Conservation (phyloP, 2,888 invertebrate genomes). For the Flabesymbios commensalis region DNA sequence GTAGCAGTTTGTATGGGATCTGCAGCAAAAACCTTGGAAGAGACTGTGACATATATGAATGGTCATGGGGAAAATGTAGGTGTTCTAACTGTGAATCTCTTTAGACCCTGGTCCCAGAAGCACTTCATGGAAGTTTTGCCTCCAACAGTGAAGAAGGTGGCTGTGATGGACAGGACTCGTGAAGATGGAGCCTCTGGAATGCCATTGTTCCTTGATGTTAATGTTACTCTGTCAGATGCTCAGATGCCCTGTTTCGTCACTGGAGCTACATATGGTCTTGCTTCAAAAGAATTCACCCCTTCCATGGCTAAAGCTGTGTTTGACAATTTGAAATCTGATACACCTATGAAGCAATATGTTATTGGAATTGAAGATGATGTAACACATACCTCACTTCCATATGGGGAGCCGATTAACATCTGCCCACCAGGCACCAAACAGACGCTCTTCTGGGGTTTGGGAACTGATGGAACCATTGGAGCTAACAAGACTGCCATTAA, state of each 20-base stretch:
- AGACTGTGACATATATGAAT: slow-evolving; percentile 32
- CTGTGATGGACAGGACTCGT: slow-evolving; percentile 34
- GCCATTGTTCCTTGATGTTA: slow-evolving; percentile 37
- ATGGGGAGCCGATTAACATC: slow-evolving; percentile 23
- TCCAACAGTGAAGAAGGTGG: slow-evolving; percentile 25
- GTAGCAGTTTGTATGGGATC: slow-evolving; percentile 35
- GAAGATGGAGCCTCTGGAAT: slow-evolving; percentile 35
- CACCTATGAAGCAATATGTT: slow-evolving; percentile 30
- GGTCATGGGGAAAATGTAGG: slow-evolving; percentile 32
- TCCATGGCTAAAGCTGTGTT: slow-evolving; percentile 35
- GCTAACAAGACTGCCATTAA: slow-evolving; percentile 36
- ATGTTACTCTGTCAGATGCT: slow-evolving; percentile 29
- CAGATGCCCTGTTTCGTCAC: slow-evolving; percentile 21
- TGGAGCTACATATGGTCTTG: slow-evolving; percentile 34
- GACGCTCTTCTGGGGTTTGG: slow-evolving; percentile 36
- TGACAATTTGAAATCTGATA: slow-evolving; percentile 30
- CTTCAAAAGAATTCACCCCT: slow-evolving; percentile 39
- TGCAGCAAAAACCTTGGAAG: slow-evolving; percentile 29
- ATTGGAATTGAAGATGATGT: slow-evolving; percentile 39
- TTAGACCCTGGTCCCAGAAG: slow-evolving; percentile 34
- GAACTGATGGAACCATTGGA: slow-evolving; percentile 36
- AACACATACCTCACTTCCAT: slow-evolving; percentile 28
- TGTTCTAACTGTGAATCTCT: slow-evolving; percentile 33
- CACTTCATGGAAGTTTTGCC: slow-evolving; percentile 32
- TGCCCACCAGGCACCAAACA: slow-evolving; percentile 20